A percentile compares a stretch with the other conserved stretches of the same genome.
phyloP scores from a whole-genome alignment of 2,797 vertebrate species.

The Psittacula derbiana region DNA sequence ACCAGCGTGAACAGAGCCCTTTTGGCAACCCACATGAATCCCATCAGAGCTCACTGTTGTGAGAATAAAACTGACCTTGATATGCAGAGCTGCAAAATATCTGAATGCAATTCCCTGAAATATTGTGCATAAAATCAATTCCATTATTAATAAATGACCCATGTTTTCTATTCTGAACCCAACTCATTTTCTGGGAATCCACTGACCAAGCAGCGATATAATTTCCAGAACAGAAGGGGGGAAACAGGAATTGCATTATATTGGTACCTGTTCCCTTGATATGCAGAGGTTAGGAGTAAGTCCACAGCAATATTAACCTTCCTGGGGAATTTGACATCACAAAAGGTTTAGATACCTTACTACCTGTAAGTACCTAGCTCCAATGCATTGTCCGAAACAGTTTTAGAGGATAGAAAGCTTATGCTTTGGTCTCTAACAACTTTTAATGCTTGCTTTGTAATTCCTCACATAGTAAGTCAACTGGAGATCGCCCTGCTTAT shows the following conservation, averaged over 20 bases:
- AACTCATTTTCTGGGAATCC: neutral
- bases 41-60: neutral
- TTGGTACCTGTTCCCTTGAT: neutral
- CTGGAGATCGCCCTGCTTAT: neutral
- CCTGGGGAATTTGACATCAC: neutral
- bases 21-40: neutral
- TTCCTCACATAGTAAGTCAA: neutral
- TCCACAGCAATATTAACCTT: neutral
- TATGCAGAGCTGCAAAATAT: neutral
- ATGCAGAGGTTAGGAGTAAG: neutral
- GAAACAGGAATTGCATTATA: neutral
- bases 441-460: neutral
- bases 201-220: neutral
- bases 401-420: neutral
- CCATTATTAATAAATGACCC: neutral
- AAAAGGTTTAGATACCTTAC: neutral
- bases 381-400: neutral
- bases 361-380: neutral
- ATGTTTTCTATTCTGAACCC: neutral
- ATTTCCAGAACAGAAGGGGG: neutral
- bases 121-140: neutral
- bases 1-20: neutral
- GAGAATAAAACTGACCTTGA: conserved; percentile 1
- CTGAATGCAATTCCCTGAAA: neutral
- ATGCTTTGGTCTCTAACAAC: neutral